Conservation (phyloP, 2,797 vertebrate genomes). For the Malacoraja senta region DNA sequence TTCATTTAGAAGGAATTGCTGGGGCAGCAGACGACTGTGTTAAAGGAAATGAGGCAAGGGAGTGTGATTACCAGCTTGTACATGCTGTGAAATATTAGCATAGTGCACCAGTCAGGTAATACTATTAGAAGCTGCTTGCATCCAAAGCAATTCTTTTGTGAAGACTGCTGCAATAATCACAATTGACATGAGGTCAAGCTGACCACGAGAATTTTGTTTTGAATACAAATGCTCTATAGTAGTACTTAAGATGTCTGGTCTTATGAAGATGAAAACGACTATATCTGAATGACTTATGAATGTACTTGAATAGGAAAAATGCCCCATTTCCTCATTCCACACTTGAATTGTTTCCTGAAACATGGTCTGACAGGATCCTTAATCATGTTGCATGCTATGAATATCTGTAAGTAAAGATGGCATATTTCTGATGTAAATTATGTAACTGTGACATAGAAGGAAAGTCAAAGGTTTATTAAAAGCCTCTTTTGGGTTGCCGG, state of each 20-base stretch:
- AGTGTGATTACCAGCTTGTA: slow-evolving; percentile 16
- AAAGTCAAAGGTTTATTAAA: slow-evolving; percentile 31
- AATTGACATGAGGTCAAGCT: slow-evolving; percentile 8
- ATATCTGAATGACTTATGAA: slow-evolving; percentile 29
- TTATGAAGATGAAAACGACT: background rate
- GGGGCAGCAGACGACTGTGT: background rate
- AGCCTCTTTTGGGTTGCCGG: background rate
- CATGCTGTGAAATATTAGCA: slow-evolving; percentile 15
- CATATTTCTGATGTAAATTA: slow-evolving; percentile 29
- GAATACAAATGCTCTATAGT: background rate
- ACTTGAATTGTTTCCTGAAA: slow-evolving; percentile 28
- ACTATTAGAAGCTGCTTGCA: slow-evolving; percentile 1
- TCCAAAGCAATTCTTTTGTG: background rate
- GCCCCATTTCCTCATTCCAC: slow-evolving; percentile 32
- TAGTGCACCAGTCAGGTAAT: slow-evolving; percentile 2
- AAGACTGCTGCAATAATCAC: background rate
- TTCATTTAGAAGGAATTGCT: background rate
- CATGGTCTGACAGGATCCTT: slow-evolving; percentile 10
- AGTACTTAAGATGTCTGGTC: background rate
- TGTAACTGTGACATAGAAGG: background rate
- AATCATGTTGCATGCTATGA: slow-evolving; percentile 18
- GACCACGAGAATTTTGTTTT: background rate
- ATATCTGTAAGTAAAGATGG: slow-evolving; percentile 15
- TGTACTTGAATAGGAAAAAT: slow-evolving; percentile 30
- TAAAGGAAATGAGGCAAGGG: slow-evolving; percentile 4